Base-by-base conservation (phyloP, 2,113 vertebrate genomes). In the Amphilophus citrinellus region DNA sequence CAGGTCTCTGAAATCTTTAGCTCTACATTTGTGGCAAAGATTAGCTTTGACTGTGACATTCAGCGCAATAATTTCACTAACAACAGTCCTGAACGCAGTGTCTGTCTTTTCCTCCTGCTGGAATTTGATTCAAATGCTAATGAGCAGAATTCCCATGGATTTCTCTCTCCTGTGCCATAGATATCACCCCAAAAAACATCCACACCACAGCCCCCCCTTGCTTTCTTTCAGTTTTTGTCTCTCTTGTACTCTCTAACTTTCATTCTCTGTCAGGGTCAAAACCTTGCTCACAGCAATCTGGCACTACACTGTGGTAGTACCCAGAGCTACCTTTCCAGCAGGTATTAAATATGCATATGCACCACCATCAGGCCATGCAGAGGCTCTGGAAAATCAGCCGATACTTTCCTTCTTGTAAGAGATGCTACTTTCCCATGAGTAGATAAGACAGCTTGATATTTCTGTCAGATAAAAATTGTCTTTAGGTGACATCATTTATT, bases 51-150 rank as follows among this genome's bases (percentile, higher is more conserved):
- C 92, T 87, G 62, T 24, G 66, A 32, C 62, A 42, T 61, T 61
- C 85, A 77, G 56, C 3, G 61, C 59, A 65, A 22, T 92, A 87
- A 84, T 89, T 88, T 83, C 82, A 63, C 75, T 57, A 80, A 93
- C 85, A 87, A 90, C 86, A 11, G 66, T 65, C 73, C 63, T 77
- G 66, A 82, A 86, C 80, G 88, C 78, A 82, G 86, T 63, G 91
- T 85, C 71, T 82, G 66, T 85, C 79, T 88, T 92, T 88, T 92
- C 78, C 68, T 87, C 82, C 79, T 88, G 88, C 62, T 90, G 93
- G 92, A 95, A 94, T 94, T 87, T 87, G 22, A 94, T 96, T 95
- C 90, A 94, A 90, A 93, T 95, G 92, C 77, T 92, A 95, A 95
- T 93, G 76, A 91, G 80, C 10, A 50, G 6, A 85, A 90, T 93